Percentiles rank a stretch among this genome's conserved stretches.
phyloP scores from a whole-genome alignment of 2,888 invertebrate species.

The Platynereis dumerilii region DNA sequence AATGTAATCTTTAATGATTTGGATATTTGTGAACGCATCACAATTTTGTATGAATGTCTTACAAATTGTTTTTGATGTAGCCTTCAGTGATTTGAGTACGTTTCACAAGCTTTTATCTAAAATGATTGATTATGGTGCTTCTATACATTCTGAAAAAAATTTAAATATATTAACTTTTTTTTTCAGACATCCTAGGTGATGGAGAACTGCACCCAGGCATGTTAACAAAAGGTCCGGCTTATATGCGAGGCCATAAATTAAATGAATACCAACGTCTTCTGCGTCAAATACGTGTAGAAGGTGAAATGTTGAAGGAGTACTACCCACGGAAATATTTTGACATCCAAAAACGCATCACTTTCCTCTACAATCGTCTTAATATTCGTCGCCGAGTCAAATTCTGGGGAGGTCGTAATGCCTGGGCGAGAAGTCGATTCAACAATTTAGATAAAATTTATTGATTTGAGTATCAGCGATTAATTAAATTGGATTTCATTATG shows the following conservation, averaged over 20 bases:
- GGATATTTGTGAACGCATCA: too few species aligned
- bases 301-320: constrained; percentile 42
- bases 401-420: constrained; percentile 28
- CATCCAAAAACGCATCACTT: constrained; percentile 51
- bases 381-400: constrained; percentile 30
- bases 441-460: background rate
- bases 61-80: too few species aligned
- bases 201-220: constrained; percentile 82
- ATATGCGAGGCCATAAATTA: constrained; percentile 87
- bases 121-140: too few species aligned
- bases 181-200: constrained; percentile 82
- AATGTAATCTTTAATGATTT: too few species aligned
- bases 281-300: constrained; percentile 48
- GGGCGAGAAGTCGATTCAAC: constrained; percentile 1
- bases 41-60: too few species aligned
- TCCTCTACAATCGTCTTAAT: constrained; percentile 55
- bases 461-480: too few species aligned
- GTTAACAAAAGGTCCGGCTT: constrained; percentile 82
- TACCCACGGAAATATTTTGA: constrained; percentile 50
- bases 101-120: too few species aligned
- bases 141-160: too few species aligned
- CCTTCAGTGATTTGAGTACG: too few species aligned
- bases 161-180: too few species aligned
- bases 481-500: too few species aligned
- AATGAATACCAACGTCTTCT: constrained; percentile 72